phyloP scores from a whole-genome alignment of 2,888 invertebrate genomes.

The Nysson spinosus region DNA sequence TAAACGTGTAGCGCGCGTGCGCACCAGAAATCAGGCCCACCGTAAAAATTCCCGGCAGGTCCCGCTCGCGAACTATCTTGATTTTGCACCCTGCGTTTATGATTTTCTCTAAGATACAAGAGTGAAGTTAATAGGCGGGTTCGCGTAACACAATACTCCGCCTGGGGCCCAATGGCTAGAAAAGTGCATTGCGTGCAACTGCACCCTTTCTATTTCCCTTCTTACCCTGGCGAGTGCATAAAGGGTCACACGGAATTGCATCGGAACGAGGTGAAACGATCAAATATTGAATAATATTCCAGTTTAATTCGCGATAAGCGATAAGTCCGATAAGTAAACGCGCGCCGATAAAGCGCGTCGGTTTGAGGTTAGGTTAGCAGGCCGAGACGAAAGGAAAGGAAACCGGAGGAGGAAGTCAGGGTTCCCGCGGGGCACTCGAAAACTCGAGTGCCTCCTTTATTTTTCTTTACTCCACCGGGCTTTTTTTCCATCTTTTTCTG shows the following conservation, averaged over 20 bases:
- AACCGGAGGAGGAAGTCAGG: constrained; percentile 50
- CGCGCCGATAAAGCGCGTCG: too few relatives aligned
- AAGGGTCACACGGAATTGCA: too few relatives aligned
- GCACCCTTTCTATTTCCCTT: too few relatives aligned
- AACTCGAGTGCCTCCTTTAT: constrained; percentile 33
- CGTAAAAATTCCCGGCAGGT: constrained; percentile 38
- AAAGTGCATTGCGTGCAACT: too few relatives aligned
- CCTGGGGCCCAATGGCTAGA: constrained; percentile 16
- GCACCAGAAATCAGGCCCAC: constrained; percentile 31
- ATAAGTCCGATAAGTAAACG: neutral
- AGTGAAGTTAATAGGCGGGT: constrained; percentile 34
- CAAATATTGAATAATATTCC: neutral
- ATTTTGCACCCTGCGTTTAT: constrained; percentile 45
- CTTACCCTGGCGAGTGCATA: too few relatives aligned
- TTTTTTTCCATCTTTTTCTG: constrained; percentile 26
- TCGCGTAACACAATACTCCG: constrained; percentile 30
- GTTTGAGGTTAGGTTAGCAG: too few relatives aligned
- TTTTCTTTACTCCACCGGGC: constrained; percentile 11
- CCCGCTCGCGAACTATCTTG: constrained; percentile 38
- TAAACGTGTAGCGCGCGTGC: neutral
- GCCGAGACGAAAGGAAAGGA: constrained; percentile 20
- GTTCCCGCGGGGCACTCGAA: constrained; percentile 54
- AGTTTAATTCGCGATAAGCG: neutral
- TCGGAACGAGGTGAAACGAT: too few relatives aligned
- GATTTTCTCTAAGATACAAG: constrained; percentile 44